Percentiles rank a stretch among this genome's conserved stretches.
phyloP scores from a whole-genome alignment of 2,113 vertebrate species.

The Salminus brasiliensis region DNA sequence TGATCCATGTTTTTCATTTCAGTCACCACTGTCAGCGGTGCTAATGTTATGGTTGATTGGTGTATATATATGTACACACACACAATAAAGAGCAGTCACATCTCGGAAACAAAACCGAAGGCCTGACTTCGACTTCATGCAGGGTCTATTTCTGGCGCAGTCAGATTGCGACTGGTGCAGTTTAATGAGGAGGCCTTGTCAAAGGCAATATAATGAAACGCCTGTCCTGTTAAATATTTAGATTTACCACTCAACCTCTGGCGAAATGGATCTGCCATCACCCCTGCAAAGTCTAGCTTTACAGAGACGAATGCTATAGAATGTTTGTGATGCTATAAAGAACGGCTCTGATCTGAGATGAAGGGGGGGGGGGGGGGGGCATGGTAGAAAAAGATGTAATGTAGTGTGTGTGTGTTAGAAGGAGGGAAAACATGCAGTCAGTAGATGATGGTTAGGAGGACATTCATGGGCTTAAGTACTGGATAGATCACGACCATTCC shows the following conservation, averaged over 20 bases:
- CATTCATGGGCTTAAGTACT: conserved; percentile 11
- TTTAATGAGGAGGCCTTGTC: conserved; percentile 40
- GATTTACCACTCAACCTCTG: conserved; percentile 25
- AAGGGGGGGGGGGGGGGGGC: neutral
- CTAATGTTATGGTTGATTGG: neutral
- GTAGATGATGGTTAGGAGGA: neutral
- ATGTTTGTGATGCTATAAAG: conserved; percentile 5
- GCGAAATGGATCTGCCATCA: neutral
- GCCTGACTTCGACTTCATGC: neutral
- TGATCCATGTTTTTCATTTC: too few relatives aligned
- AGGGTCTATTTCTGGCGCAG: conserved; percentile 8
- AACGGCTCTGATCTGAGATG: conserved; percentile 1
- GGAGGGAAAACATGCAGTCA: neutral
- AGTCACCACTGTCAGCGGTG: too few relatives aligned
- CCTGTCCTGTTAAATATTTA: conserved; percentile 52
- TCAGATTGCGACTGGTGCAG: neutral
- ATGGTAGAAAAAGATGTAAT: too few relatives aligned
- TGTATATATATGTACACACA: neutral
- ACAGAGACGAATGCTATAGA: neutral
- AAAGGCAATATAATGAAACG: conserved; percentile 39
- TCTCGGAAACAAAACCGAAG: neutral
- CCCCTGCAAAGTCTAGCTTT: conserved; percentile 13
- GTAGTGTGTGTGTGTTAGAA: neutral
- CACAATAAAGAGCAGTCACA: neutral
- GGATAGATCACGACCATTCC: too few relatives aligned